Conservation (phyloP, 2,797 vertebrate species). For the Threskiornis aethiopicus region DNA sequence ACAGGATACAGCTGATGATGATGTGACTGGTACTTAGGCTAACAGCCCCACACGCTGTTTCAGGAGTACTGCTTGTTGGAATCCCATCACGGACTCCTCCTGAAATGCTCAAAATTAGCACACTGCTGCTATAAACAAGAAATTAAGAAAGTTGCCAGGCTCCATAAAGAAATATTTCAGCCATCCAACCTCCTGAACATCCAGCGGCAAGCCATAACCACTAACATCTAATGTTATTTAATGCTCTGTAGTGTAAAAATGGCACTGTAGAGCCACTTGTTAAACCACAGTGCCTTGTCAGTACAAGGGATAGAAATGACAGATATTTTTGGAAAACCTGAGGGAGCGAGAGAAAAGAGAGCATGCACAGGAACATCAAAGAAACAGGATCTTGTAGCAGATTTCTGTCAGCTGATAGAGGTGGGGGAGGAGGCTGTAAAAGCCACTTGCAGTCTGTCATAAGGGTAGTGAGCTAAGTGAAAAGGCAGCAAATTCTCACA, state of each 20-base stretch:
- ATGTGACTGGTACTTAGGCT: not conserved
- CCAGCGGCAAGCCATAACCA: not conserved
- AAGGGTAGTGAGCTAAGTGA: not conserved
- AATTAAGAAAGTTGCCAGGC: not conserved
- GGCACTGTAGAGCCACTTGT: not conserved
- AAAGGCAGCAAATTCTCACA: not conserved
- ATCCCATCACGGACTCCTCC: fast-evolving
- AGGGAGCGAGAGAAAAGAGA: not conserved
- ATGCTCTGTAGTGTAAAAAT: not conserved
- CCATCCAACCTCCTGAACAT: not conserved
- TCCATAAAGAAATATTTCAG: not conserved
- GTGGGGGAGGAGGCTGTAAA: not conserved
- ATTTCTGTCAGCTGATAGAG: not conserved
- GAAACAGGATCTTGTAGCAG: not conserved
- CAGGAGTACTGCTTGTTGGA: not conserved
- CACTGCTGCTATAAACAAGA: not conserved
- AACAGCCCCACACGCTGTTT: not conserved
- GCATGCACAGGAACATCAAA: not conserved
- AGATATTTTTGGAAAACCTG: not conserved
- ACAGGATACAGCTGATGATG: not conserved
- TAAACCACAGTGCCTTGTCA: not conserved
- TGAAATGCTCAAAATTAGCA: not conserved
- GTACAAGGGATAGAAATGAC: not conserved
- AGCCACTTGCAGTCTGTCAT: not conserved
- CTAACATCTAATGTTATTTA: not conserved